phyloP scores from a whole-genome alignment of 2,113 vertebrate genomes.

The Ictidomys tridecemlineatus region DNA sequence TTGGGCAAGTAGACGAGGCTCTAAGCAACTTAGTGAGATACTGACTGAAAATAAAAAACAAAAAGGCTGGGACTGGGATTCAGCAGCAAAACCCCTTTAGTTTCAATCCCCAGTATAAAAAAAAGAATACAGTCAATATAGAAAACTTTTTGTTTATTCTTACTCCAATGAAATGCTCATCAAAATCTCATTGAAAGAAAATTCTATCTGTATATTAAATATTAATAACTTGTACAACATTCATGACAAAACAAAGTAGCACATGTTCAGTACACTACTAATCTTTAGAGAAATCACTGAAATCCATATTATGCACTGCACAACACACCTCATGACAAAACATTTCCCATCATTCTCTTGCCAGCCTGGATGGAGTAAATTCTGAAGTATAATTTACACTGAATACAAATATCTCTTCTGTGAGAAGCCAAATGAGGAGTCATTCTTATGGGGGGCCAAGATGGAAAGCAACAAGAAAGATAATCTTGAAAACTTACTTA shows the following conservation, averaged over 20 bases:
- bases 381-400: constrained; percentile 30
- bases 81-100: not conserved
- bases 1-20: too few species aligned
- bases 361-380: not conserved
- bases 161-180: not conserved
- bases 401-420: constrained; percentile 3
- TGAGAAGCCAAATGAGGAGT: not conserved
- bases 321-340: not conserved
- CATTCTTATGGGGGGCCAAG: not conserved
- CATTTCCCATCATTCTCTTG: not conserved
- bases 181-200: not conserved
- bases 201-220: not conserved
- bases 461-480: not conserved
- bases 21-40: too few species aligned
- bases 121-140: too few species aligned
- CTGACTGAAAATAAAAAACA: too few species aligned
- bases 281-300: not conserved
- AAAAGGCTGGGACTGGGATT: too few species aligned
- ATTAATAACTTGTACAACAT: not conserved
- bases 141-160: not conserved
- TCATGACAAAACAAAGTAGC: constrained; percentile 14
- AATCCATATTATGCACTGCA: not conserved
- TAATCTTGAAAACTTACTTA: not conserved
- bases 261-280: not conserved
- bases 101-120: too few species aligned